phyloP scores from a whole-genome alignment of 2,888 invertebrate species.

The Teleiodes luculella region DNA sequence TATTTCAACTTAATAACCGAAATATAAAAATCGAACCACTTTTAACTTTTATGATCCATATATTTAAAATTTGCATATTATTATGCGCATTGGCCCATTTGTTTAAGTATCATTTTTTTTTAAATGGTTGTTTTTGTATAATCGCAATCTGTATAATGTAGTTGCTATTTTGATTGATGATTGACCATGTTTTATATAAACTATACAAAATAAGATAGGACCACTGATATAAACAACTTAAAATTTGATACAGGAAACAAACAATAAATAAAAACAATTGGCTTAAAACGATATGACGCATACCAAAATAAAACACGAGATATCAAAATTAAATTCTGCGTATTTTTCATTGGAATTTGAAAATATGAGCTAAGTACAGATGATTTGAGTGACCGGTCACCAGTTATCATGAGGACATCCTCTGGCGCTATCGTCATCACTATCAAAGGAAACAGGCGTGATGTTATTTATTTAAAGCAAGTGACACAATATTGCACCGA shows the following conservation, averaged over 20 bases:
- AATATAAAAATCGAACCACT: not conserved
- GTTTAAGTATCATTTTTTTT: not conserved
- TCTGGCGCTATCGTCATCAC: constrained; percentile 51
- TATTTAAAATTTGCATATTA: constrained; percentile 5
- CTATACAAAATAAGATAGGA: too few relatives aligned
- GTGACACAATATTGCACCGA: not conserved
- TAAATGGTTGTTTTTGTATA: not conserved
- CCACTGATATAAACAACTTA: too few relatives aligned
- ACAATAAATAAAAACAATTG: not conserved
- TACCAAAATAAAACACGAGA: not conserved
- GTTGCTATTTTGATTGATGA: too few relatives aligned
- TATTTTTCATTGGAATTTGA: not conserved
- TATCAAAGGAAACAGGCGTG: constrained; percentile 64
- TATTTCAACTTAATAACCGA: not conserved
- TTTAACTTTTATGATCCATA: not conserved
- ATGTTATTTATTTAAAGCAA: constrained; percentile 56
- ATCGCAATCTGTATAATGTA: not conserved
- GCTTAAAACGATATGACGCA: not conserved
- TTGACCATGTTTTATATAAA: not conserved
- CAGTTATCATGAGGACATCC: constrained; percentile 67
- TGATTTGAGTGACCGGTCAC: constrained; percentile 50
- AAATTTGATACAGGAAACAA: too few relatives aligned
- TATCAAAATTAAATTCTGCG: not conserved
- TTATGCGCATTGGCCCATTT: too few relatives aligned
- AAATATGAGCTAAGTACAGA: not conserved